Percentiles rank a stretch among this genome's conserved stretches.
Conservation (phyloP, 2,888 invertebrate genomes). For the Orchestes rusci region DNA sequence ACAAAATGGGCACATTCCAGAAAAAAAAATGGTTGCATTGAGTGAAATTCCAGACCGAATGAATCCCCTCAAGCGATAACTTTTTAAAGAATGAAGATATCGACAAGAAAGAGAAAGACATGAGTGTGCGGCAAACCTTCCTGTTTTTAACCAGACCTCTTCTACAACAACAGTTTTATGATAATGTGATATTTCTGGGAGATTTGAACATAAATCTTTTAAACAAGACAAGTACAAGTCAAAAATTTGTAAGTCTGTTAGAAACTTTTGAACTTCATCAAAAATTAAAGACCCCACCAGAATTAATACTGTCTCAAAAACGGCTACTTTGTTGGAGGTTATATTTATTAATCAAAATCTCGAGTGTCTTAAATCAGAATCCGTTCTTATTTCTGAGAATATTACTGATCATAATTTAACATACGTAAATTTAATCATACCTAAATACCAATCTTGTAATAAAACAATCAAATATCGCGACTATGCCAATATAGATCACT, state of each 20-base stretch:
- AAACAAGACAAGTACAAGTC: neutral
- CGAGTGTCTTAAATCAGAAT: too few species aligned
- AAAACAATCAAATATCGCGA: slow-evolving; percentile 1
- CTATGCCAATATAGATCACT: neutral
- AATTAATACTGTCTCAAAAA: neutral
- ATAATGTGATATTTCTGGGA: neutral
- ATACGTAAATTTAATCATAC: neutral
- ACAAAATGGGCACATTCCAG: too few species aligned
- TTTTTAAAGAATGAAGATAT: too few species aligned
- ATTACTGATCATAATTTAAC: neutral
- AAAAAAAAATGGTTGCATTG: too few species aligned
- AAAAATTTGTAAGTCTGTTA: neutral
- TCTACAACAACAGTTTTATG: neutral
- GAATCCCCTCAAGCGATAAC: too few species aligned
- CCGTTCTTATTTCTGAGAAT: too few species aligned
- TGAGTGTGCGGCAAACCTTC: too few species aligned
- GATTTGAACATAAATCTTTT: neutral
- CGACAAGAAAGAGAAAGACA: too few species aligned
- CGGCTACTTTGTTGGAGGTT: neutral
- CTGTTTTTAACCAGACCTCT: too few species aligned
- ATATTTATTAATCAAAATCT: neutral
- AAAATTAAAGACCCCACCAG: slow-evolving; percentile 1
- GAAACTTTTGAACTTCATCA: slow-evolving; percentile 18
- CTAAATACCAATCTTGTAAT: neutral
- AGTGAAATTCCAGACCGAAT: too few species aligned